Percentiles rank a stretch among this genome's conserved stretches.
Conservation (phyloP, 2,797 vertebrate genomes). For the Mus spretus region DNA sequence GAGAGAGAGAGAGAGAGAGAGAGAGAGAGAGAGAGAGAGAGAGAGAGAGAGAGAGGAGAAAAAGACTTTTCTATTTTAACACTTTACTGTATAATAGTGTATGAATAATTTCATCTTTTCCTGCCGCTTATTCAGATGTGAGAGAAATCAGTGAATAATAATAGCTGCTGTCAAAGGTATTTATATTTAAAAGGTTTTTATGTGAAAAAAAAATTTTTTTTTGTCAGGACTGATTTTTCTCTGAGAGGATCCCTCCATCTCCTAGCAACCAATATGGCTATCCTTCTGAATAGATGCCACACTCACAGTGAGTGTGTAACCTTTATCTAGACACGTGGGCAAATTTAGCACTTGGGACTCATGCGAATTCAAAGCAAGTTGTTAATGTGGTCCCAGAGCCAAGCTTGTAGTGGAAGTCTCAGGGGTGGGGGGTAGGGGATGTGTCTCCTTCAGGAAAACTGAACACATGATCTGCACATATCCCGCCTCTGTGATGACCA, state of each 20-base stretch:
- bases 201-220: conserved; percentile 84
- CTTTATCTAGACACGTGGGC: conserved; percentile 87
- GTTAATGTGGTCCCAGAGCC: conserved; percentile 83
- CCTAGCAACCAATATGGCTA: conserved; percentile 90
- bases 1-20: conserved; percentile 69
- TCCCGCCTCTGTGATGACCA: background rate
- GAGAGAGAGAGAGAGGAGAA: conserved; percentile 70
- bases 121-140: conserved; percentile 89
- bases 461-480: background rate
- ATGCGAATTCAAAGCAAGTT: conserved; percentile 86
- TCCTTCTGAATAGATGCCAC: conserved; percentile 87
- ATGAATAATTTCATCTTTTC: conserved; percentile 89
- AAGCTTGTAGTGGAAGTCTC: conserved; percentile 72
- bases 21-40: conserved; percentile 76
- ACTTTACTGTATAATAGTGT: conserved; percentile 87
- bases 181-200: conserved; percentile 91
- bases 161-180: conserved; percentile 90
- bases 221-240: conserved; percentile 88
- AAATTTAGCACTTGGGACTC: conserved; percentile 84
- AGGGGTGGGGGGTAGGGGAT: background rate
- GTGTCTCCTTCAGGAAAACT: conserved; percentile 25
- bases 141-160: conserved; percentile 88
- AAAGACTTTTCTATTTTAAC: conserved; percentile 85
- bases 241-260: conserved; percentile 87
- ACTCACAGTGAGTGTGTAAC: conserved; percentile 85